phyloP scores from a whole-genome alignment of 1,140 invertebrate species.

The Platorchestia sp. region DNA sequence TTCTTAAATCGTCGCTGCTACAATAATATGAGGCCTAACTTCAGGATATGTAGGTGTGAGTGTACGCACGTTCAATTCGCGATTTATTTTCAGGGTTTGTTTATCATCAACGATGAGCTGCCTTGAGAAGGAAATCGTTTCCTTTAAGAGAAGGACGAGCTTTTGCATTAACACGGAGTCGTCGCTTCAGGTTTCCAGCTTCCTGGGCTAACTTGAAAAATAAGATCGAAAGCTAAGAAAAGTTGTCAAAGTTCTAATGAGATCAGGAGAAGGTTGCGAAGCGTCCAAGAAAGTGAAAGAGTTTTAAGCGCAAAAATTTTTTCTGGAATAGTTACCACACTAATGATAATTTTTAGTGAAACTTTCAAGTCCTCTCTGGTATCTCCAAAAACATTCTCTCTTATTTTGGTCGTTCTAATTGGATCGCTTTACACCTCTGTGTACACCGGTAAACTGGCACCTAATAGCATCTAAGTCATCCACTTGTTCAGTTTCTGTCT shows the following conservation, averaged over 20 bases:
- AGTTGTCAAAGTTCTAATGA: slow-evolving; percentile 43
- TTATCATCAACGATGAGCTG: not conserved
- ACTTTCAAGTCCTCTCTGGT: not conserved
- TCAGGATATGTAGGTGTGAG: not conserved
- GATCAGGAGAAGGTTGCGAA: slow-evolving; percentile 29
- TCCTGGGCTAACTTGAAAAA: slow-evolving; percentile 10
- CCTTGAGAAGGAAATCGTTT: not conserved
- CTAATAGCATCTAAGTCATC: not conserved
- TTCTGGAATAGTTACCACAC: slow-evolving; percentile 8
- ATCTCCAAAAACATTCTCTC: not conserved
- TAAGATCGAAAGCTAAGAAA: slow-evolving; percentile 26
- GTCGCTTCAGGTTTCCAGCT: not conserved
- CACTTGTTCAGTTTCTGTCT: not conserved
- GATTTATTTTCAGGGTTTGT: not conserved
- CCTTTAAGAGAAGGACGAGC: not conserved
- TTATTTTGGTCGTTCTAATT: not conserved
- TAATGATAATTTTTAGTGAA: slow-evolving; percentile 16
- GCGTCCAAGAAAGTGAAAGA: not conserved
- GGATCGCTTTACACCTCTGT: not conserved
- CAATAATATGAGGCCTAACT: not conserved
- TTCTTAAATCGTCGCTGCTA: not conserved
- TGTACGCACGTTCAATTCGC: not conserved
- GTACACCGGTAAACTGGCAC: not conserved
- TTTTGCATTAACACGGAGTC: not conserved
- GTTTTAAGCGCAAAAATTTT: slow-evolving; percentile 15